These are phyloP conservation scores for Druceiella hillmani DNA, from an alignment of 2,888 invertebrate genomes.

Conservation along the genomic window DNA sequence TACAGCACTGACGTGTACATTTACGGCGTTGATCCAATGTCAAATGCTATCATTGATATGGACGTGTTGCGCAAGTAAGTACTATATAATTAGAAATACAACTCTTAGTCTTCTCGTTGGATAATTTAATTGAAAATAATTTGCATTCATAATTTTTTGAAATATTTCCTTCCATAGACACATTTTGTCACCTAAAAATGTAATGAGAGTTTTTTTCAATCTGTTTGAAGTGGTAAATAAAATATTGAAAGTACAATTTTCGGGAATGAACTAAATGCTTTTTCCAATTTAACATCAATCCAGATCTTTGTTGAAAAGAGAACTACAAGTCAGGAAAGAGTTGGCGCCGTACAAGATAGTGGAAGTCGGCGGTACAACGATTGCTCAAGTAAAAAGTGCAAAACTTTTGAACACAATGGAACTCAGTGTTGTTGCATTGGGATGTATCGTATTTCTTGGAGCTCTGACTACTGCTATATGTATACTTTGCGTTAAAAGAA, in stretches of 20 bases:
- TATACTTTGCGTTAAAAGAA: constrained; percentile 64
- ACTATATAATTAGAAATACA: too few species aligned
- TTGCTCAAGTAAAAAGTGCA: constrained; percentile 37
- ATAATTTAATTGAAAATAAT: too few species aligned
- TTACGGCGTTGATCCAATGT: constrained; percentile 77
- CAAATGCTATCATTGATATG: constrained; percentile 78
- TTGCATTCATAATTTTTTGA: too few species aligned
- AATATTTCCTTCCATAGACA: too few species aligned
- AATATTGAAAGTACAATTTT: too few species aligned
- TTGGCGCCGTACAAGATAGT: constrained; percentile 64
- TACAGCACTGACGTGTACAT: constrained; percentile 79
- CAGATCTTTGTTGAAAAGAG: constrained; percentile 60
- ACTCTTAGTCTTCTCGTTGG: too few species aligned
- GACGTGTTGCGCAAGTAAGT: constrained; percentile 71
- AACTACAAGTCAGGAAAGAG: constrained; percentile 55
- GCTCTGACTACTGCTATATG: constrained; percentile 75
- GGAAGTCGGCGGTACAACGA: constrained; percentile 51
- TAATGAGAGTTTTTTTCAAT: too few species aligned
- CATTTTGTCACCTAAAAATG: too few species aligned
- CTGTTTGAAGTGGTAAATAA: too few species aligned
- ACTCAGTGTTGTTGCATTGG: constrained; percentile 73
- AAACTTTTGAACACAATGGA: constrained; percentile 63
- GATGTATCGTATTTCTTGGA: constrained; percentile 75
- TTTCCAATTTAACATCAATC: too few species aligned
- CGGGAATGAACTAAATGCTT: too few species aligned